phyloP scores from a whole-genome alignment of 2,113 vertebrate species.

The Mobula hypostoma region DNA sequence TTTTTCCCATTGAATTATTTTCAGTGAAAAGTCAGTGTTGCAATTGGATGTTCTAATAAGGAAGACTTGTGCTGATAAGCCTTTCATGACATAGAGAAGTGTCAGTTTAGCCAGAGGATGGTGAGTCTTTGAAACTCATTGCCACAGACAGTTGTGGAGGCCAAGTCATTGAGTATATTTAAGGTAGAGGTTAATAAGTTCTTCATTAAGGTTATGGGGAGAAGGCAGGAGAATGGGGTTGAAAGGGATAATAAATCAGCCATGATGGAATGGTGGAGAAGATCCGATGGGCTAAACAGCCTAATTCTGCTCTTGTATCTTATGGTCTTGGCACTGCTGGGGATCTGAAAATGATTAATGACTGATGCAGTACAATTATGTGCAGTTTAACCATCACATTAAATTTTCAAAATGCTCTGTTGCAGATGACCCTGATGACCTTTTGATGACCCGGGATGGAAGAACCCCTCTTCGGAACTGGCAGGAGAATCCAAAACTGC shows the following conservation, averaged over 20 bases:
- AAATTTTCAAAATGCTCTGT: slow-evolving; percentile 9
- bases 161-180: too few relatives aligned
- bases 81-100: not conserved
- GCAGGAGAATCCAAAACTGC: slow-evolving; percentile 67
- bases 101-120: too few relatives aligned
- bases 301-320: too few relatives aligned
- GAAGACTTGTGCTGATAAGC: not conserved
- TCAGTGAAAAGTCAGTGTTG: not conserved
- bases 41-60: not conserved
- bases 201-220: too few relatives aligned
- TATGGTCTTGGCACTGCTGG: too few relatives aligned
- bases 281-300: too few relatives aligned
- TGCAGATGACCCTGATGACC: slow-evolving; percentile 88
- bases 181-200: too few relatives aligned
- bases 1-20: not conserved
- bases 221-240: too few relatives aligned
- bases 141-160: too few relatives aligned
- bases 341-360: not conserved
- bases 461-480: slow-evolving; percentile 72
- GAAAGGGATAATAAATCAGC: too few relatives aligned
- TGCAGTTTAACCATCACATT: not conserved
- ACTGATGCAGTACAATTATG: not conserved
- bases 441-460: slow-evolving; percentile 73
- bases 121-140: too few relatives aligned
- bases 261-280: too few relatives aligned